A percentile compares a stretch with the other conserved stretches of the same genome.
Conservation (phyloP, 1,140 invertebrate genomes). For the Caenorhabditis brenneri region DNA sequence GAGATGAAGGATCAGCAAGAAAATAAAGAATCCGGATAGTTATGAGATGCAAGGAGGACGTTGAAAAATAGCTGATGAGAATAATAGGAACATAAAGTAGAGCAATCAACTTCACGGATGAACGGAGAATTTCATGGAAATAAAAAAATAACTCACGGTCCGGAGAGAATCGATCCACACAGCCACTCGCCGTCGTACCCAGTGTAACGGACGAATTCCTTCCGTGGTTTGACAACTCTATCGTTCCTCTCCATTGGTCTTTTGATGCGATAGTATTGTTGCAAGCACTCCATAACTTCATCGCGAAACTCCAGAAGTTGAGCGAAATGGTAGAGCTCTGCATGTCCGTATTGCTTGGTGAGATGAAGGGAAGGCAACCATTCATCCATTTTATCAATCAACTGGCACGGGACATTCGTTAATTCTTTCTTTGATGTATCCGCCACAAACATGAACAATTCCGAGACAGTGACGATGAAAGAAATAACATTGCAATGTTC, state of each 20-base stretch:
- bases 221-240: neutral
- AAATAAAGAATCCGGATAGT: too few species aligned
- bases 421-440: too few species aligned
- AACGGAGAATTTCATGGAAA: too few species aligned
- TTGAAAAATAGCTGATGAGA: too few species aligned
- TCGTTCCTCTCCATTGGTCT: neutral
- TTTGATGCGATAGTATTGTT: neutral
- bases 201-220: neutral
- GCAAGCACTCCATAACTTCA: neutral
- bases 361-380: neutral
- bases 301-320: neutral
- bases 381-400: neutral
- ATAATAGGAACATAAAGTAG: too few species aligned
- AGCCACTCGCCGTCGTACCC: conserved; percentile 6
- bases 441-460: neutral
- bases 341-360: neutral
- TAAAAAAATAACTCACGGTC: too few species aligned
- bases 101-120: too few species aligned
- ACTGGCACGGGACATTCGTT: neutral
- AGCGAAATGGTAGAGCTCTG: neutral
- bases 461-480: neutral
- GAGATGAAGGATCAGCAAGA: too few species aligned
- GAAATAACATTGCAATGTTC: neutral
- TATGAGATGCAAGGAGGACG: too few species aligned
- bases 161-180: neutral